Evolutionary conservation across 2,797 vertebrate genomes (phyloP).

Genomic region (Enteromius viviparus): DNA sequence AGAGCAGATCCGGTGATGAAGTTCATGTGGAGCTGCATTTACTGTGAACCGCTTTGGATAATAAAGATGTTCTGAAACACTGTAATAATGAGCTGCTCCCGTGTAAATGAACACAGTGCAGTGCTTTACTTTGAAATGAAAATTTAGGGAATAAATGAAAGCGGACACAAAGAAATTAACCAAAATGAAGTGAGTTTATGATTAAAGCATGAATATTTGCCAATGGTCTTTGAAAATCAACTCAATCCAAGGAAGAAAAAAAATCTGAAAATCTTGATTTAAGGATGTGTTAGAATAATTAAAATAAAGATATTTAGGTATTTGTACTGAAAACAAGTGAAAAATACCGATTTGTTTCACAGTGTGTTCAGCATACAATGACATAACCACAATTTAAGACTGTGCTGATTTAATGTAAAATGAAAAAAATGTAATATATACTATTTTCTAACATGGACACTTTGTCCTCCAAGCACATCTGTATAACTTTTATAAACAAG

Average conservation of each 20-base stretch:
- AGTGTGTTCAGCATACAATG: too few relatives aligned
- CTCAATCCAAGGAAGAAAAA: neutral
- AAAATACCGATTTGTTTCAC: neutral
- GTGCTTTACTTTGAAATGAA: neutral
- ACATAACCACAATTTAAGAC: neutral
- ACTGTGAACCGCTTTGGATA: too few relatives aligned
- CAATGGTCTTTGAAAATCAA: neutral
- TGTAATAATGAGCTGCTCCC: neutral
- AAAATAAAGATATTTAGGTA: too few relatives aligned
- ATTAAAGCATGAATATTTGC: neutral
- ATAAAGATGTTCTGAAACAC: neutral
- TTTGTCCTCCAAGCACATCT: too few relatives aligned
- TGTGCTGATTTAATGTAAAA: neutral
- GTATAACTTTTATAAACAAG: too few relatives aligned
- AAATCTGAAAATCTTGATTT: neutral
- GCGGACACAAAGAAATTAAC: neutral
- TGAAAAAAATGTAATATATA: too few relatives aligned
- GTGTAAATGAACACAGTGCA: neutral
- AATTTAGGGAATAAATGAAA: neutral
- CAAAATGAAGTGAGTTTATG: neutral
- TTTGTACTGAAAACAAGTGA: neutral
- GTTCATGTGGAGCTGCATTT: neutral
- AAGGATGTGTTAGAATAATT: neutral
- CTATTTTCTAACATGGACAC: too few relatives aligned
- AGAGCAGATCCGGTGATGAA: neutral